These are phyloP conservation scores for Aleadryas rufinucha DNA, from an alignment of 2,113 vertebrate genomes.

Conservation along the genomic window DNA sequence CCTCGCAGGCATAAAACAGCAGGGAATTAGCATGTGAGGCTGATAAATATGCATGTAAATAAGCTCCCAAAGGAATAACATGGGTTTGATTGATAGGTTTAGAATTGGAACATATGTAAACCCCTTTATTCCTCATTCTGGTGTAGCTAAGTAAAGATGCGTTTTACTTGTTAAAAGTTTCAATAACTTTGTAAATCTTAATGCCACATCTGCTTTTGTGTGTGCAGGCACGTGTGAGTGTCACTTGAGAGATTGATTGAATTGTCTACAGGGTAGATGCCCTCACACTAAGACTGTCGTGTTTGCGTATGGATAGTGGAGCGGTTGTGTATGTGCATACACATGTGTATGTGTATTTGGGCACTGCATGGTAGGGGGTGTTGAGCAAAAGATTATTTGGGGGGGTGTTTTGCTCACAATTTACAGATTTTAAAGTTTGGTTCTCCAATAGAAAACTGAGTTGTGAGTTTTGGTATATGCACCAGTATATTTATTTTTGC, in stretches of 20 bases:
- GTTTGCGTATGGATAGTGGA: not conserved
- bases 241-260: constrained; percentile 88
- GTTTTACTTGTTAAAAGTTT: constrained; percentile 99
- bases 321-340: not conserved
- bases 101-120: constrained; percentile 99
- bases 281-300: constrained; percentile 23
- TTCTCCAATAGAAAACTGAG: not conserved
- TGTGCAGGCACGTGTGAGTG: constrained; percentile 82
- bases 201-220: constrained; percentile 96
- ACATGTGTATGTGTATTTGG: not conserved
- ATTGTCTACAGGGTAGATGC: constrained; percentile 68
- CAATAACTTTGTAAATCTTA: constrained; percentile 99
- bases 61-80: constrained; percentile 99
- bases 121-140: constrained; percentile 95
- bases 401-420: not conserved
- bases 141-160: constrained; percentile 90
- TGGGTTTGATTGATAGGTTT: constrained; percentile 99
- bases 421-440: not conserved
- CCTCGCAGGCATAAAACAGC: constrained; percentile 97
- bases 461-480: not conserved
- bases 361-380: not conserved
- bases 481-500: not conserved
- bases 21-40: constrained; percentile 99
- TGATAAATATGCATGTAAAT: constrained; percentile 99
- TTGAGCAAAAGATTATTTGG: not conserved